These are phyloP conservation scores for Thaleichthys pacificus DNA, from an alignment of 2,797 vertebrate species.

Conservation along the genomic window DNA sequence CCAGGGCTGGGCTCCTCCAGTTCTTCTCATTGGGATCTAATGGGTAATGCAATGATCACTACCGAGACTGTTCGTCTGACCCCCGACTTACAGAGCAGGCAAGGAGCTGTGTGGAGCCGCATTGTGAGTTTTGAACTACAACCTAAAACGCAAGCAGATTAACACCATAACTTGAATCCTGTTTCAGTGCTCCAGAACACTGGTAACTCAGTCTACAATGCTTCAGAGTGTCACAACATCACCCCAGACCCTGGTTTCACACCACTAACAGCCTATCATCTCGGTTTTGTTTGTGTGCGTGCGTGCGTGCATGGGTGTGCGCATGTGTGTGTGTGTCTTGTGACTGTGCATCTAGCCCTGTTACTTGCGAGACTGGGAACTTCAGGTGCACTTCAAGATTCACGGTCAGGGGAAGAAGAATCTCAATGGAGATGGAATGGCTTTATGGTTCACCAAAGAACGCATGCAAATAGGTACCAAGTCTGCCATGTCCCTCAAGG, in stretches of 20 bases:
- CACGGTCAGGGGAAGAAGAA: slow-evolving; percentile 92
- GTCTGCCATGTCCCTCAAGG: neutral
- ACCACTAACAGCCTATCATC: too few species aligned
- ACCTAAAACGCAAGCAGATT: neutral
- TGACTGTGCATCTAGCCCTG: slow-evolving; percentile 75
- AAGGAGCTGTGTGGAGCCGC: slow-evolving; percentile 92
- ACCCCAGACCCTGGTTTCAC: neutral
- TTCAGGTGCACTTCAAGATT: slow-evolving; percentile 91
- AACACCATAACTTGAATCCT: neutral
- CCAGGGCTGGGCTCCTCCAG: slow-evolving; percentile 88
- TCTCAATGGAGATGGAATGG: slow-evolving; percentile 89
- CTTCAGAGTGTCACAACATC: neutral
- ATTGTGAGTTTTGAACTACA: slow-evolving; percentile 76
- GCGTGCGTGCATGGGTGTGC: neutral
- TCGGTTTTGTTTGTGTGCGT: neutral
- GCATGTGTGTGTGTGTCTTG: slow-evolving; percentile 16
- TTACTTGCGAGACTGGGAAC: slow-evolving; percentile 88
- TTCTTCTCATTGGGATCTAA: slow-evolving; percentile 89
- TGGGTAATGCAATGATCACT: slow-evolving; percentile 88
- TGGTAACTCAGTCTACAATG: neutral
- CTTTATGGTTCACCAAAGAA: slow-evolving; percentile 92
- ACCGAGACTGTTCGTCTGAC: slow-evolving; percentile 89
- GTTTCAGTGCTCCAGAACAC: neutral
- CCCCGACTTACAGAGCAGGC: slow-evolving; percentile 90
- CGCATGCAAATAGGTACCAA: slow-evolving; percentile 87